Conservation (phyloP, 2,113 vertebrate species). For the Brienomyrus longianalis region DNA sequence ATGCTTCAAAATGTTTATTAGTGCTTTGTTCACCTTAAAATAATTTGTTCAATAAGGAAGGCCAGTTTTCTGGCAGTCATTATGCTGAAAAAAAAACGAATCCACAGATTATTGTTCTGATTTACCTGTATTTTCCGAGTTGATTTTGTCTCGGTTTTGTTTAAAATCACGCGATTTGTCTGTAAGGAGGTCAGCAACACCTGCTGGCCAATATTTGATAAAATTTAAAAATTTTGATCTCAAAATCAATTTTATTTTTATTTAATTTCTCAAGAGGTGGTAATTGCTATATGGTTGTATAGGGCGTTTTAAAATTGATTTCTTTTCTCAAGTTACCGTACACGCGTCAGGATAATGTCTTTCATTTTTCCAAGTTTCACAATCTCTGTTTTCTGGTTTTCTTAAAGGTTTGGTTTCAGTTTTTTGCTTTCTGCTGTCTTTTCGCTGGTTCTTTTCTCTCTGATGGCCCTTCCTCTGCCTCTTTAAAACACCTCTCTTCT, state of each 20-base stretch:
- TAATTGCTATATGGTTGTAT: neutral
- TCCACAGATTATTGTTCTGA: neutral
- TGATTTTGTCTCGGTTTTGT: neutral
- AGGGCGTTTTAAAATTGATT: neutral
- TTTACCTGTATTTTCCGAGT: neutral
- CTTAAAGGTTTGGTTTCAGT: neutral
- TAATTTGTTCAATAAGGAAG: neutral
- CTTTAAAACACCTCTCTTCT: slow-evolving; percentile 9
- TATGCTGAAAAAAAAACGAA: neutral
- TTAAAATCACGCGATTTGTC: neutral
- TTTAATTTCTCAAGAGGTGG: neutral
- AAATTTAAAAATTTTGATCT: too few relatives aligned
- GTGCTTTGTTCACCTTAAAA: neutral
- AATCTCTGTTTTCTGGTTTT: neutral
- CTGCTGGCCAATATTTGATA: neutral
- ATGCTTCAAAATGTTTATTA: neutral
- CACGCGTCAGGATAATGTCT: neutral
- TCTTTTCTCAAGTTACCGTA: neutral
- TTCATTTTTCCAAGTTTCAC: neutral
- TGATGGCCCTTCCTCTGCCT: neutral
- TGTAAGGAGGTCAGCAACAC: neutral
- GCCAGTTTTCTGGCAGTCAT: neutral
- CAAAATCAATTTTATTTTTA: neutral
- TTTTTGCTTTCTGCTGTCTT: neutral
- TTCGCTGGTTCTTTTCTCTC: neutral